Percentiles rank a stretch among this genome's conserved stretches.
Evolutionary conservation across 2,113 vertebrate genomes (phyloP).

Genomic region (Semnornis frantzii): DNA sequence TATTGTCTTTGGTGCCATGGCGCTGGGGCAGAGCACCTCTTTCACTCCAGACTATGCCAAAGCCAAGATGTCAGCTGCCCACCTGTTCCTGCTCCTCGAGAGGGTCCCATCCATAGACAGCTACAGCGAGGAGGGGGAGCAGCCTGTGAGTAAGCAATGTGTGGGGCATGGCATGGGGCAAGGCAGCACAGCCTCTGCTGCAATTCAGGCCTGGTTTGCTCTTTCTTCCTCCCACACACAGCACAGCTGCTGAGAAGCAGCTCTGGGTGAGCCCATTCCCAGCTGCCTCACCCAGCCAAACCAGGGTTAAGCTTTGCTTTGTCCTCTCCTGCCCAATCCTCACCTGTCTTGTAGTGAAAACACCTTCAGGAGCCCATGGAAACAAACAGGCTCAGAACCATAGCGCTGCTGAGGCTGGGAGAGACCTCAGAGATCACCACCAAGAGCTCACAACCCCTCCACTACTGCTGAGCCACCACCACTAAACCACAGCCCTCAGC

Average conservation of each 20-base stretch:
- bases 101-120: constrained; percentile 82
- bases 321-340: not conserved
- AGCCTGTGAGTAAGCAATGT: constrained; percentile 68
- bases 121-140: constrained; percentile 77
- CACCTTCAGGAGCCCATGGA: not conserved
- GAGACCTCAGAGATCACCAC: too few species aligned
- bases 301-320: not conserved
- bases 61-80: constrained; percentile 85
- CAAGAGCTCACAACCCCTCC: too few species aligned
- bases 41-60: constrained; percentile 89
- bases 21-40: constrained; percentile 84
- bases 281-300: not conserved
- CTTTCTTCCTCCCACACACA: not conserved
- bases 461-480: too few species aligned
- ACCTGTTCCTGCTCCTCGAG: constrained; percentile 81
- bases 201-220: not conserved
- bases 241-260: not conserved
- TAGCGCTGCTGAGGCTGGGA: too few species aligned
- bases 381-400: not conserved
- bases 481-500: too few species aligned
- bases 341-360: not conserved
- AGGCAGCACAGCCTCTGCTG: not conserved
- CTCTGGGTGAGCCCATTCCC: not conserved
- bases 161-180: not conserved
- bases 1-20: constrained; percentile 87